These are phyloP conservation scores for Hymenochirus boettgeri DNA, from an alignment of 2,113 vertebrate species.

Conservation along the genomic window DNA sequence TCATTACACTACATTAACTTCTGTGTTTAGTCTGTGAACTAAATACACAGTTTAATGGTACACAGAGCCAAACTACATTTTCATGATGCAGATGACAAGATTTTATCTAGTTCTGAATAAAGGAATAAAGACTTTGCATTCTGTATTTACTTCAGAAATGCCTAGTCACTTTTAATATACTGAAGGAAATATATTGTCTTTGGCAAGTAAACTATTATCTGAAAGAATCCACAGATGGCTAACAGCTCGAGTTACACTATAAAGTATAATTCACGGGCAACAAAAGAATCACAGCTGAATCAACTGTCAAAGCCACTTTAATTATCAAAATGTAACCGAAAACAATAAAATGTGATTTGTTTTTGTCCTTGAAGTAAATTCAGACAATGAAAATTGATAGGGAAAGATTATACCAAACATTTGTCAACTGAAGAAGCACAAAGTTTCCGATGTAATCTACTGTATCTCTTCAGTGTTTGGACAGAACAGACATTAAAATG, in stretches of 20 bases:
- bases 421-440: background rate
- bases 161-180: background rate
- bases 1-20: background rate
- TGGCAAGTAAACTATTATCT: background rate
- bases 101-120: background rate
- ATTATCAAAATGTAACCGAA: constrained; percentile 10
- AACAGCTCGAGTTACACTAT: background rate
- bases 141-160: too few relatives aligned
- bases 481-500: background rate
- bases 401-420: background rate
- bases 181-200: background rate
- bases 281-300: constrained; percentile 10
- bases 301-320: constrained; percentile 15
- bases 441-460: background rate
- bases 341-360: constrained; percentile 12
- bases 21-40: background rate
- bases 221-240: constrained; percentile 9
- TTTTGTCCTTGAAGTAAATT: constrained; percentile 10
- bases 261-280: constrained; percentile 8
- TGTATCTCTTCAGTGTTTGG: background rate
- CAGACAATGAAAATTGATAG: background rate
- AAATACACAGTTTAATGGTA: background rate
- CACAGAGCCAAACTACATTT: background rate
- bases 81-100: background rate
- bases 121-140: background rate